Conservation (phyloP, 2,888 invertebrate genomes). For the Campoletis raptor region DNA sequence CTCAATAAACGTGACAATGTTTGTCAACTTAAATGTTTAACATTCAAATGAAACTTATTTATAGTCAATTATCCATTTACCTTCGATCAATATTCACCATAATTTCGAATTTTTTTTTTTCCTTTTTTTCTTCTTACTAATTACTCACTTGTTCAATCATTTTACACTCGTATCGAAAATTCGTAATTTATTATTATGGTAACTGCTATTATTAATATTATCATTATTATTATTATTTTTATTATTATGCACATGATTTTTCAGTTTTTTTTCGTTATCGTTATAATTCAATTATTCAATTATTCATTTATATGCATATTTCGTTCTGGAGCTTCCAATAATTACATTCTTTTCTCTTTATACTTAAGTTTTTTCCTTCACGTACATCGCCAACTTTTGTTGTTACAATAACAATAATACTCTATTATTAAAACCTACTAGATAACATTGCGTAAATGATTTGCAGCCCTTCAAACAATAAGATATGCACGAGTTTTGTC, state of each 20-base stretch:
- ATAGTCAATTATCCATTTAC: constrained; percentile 42
- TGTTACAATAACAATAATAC: constrained; percentile 62
- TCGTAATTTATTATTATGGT: not conserved
- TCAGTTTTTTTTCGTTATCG: not conserved
- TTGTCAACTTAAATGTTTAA: constrained; percentile 66
- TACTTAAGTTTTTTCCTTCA: constrained; percentile 4
- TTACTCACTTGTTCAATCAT: constrained; percentile 17
- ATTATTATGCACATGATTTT: constrained; percentile 3
- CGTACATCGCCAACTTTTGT: constrained; percentile 9
- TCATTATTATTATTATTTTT: constrained; percentile 1
- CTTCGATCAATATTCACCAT: not conserved
- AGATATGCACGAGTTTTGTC: constrained; percentile 73
- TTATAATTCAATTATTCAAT: not conserved
- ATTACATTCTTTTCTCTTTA: not conserved
- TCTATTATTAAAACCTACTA: constrained; percentile 73
- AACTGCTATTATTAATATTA: not conserved
- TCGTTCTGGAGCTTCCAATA: not conserved
- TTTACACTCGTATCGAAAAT: constrained; percentile 12
- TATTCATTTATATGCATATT: not conserved
- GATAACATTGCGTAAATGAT: constrained; percentile 79
- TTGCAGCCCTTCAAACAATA: constrained; percentile 77
- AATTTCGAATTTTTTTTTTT: not conserved
- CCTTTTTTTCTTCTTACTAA: not conserved
- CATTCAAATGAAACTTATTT: constrained; percentile 67
- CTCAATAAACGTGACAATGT: constrained; percentile 69